Base-by-base conservation (phyloP, 2,888 invertebrate genomes). In the Melikaiella ostensackeni region DNA sequence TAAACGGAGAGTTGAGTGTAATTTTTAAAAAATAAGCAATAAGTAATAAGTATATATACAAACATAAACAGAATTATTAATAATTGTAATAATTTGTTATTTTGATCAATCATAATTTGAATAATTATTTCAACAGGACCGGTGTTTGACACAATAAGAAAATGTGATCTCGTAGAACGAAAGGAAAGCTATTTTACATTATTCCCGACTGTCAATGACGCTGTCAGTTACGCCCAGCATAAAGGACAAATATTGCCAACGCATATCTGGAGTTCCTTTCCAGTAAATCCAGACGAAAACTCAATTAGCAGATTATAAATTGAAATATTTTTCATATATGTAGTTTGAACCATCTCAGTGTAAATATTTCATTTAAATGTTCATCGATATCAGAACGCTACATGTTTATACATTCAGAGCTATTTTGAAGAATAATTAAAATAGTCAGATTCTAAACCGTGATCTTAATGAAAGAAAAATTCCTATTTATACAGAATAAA, bases 131-230 rank as follows among this genome's bases (percentile, higher is more conserved):
- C 91, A 91, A 76, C 90, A 95, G 95, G 94, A 80, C 94, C 95
- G 24, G 94, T 95, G 0, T 93, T 93, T 85, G 95, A 95, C 88
- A 95, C 93, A 91, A 94, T 95, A 84, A 93, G 93, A 70, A 93
- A 92, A 81, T 95, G 93, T 92, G 94, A 94, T 88, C 89, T 92
- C 0, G 88, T 93, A 63, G 93, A 94, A 81, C 82, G 92, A 0
- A 93, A 93, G 73, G 90, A 92, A 46, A 92, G 93, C 19, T 92
- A 93, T 42, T 91, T 95, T 83, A 92, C 93, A 75, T 93, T 94
- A 21, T 95, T 95, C 88, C 95, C 95, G 0, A 95, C 95, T 0
- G 93, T 95, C 0, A 95, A 95, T 87, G 95, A 96, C 88, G 95
- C 95, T 0, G 95, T 95, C 5, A 89, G 89, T 82, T 91, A 86